These are phyloP conservation scores for Paraescarpia echinospica DNA, from an alignment of 1,140 invertebrate species.

Conservation along the genomic window DNA sequence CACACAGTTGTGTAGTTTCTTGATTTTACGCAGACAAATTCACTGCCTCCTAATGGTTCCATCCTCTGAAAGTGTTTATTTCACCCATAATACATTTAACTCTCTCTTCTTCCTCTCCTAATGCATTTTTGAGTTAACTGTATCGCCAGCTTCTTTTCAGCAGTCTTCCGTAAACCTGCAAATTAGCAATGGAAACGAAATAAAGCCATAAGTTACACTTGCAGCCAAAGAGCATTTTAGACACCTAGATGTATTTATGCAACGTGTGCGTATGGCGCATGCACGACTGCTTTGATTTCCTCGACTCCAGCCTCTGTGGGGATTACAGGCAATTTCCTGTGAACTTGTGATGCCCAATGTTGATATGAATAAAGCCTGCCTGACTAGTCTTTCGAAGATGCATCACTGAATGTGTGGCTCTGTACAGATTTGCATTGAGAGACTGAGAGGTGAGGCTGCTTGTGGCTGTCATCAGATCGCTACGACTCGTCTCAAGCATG, in stretches of 20 bases:
- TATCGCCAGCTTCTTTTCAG: background rate
- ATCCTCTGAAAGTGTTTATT: background rate
- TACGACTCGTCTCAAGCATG: background rate
- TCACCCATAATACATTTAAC: background rate
- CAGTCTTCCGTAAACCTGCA: background rate
- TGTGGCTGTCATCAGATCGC: background rate
- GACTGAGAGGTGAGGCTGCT: background rate
- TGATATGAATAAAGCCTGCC: background rate
- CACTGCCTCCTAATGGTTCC: background rate
- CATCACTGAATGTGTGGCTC: background rate
- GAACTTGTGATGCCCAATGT: background rate
- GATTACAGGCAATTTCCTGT: conserved; percentile 1
- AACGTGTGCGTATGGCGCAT: background rate
- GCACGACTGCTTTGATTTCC: background rate
- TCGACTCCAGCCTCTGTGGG: background rate
- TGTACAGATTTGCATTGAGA: background rate
- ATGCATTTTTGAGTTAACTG: background rate
- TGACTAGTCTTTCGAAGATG: background rate
- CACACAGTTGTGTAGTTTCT: too few relatives aligned
- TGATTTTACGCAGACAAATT: background rate
- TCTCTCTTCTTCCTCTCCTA: background rate
- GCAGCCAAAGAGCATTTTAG: background rate
- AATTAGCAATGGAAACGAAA: background rate
- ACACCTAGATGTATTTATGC: background rate
- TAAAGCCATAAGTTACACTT: background rate